These are phyloP conservation scores for Tyrophagus putrescentiae DNA, from an alignment of 1,140 invertebrate genomes.

Conservation along the genomic window DNA sequence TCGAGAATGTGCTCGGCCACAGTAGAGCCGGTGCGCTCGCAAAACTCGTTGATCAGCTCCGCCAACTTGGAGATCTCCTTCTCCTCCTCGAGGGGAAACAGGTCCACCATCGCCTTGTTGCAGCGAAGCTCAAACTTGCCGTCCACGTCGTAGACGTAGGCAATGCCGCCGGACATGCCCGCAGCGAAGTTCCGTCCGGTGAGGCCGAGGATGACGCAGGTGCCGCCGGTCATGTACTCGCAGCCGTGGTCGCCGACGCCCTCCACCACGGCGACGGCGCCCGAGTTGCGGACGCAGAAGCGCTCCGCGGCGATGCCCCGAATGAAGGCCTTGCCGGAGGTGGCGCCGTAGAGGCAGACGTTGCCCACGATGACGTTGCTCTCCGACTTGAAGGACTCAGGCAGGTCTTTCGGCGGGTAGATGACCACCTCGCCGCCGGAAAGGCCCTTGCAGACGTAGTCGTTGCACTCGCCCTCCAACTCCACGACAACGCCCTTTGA, in stretches of 20 bases:
- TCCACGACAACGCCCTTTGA: slow-evolving; percentile 72
- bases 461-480: slow-evolving; percentile 93
- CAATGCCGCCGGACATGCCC: slow-evolving; percentile 94
- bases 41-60: slow-evolving; percentile 66
- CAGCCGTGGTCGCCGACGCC: slow-evolving; percentile 94
- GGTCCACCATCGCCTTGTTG: slow-evolving; percentile 76
- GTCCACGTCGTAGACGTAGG: slow-evolving; percentile 73
- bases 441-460: slow-evolving; percentile 90
- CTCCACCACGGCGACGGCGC: slow-evolving; percentile 73
- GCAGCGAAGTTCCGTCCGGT: slow-evolving; percentile 96
- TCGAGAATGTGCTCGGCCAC: slow-evolving; percentile 62
- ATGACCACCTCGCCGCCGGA: slow-evolving; percentile 90
- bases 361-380: slow-evolving; percentile 95
- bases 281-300: slow-evolving; percentile 95
- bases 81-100: slow-evolving; percentile 56
- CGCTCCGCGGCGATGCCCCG: slow-evolving; percentile 90
- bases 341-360: slow-evolving; percentile 94
- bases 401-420: slow-evolving; percentile 69
- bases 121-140: slow-evolving; percentile 48
- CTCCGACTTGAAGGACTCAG: slow-evolving; percentile 61
- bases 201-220: slow-evolving; percentile 74
- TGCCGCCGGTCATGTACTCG: slow-evolving; percentile 98
- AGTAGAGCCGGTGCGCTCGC: slow-evolving; percentile 71
- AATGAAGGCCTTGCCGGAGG: slow-evolving; percentile 82
- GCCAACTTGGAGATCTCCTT: slow-evolving; percentile 69